Evolutionary conservation across 2,113 vertebrate species (phyloP).

Genomic region (Siphamia tubifer): DNA sequence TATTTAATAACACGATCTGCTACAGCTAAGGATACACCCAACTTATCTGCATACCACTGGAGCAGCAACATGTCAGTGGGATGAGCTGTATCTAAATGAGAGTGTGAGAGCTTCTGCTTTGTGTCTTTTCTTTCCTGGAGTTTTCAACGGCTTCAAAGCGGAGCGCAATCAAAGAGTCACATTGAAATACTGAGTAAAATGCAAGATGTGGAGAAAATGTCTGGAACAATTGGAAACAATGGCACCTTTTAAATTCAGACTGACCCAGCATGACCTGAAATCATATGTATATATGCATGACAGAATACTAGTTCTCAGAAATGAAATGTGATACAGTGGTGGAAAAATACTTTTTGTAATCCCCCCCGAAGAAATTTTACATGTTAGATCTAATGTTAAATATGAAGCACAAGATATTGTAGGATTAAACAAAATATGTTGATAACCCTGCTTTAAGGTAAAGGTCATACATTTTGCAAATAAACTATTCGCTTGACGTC

Average conservation of each 20-base stretch:
- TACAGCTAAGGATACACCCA: slow-evolving; percentile 6
- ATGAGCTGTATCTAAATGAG: slow-evolving; percentile 48
- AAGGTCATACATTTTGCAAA: too few species aligned
- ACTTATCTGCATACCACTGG: not conserved
- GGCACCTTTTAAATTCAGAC: not conserved
- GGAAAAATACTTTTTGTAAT: too few species aligned
- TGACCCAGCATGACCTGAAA: too few species aligned
- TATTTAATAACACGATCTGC: slow-evolving; percentile 35
- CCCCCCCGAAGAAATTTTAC: too few species aligned
- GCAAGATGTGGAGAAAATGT: not conserved
- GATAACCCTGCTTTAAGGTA: too few species aligned
- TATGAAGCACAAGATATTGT: too few species aligned
- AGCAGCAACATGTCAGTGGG: not conserved
- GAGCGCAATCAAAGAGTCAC: slow-evolving; percentile 32
- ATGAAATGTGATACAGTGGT: too few species aligned
- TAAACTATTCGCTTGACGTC: too few species aligned
- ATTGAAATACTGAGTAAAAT: slow-evolving; percentile 16
- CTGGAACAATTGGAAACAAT: not conserved
- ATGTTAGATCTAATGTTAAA: too few species aligned
- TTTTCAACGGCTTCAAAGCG: slow-evolving; percentile 19
- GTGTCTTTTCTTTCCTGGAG: not conserved
- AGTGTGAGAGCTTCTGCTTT: not conserved
- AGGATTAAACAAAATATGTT: too few species aligned
- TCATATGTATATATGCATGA: too few species aligned
- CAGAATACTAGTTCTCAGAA: too few species aligned